Percentiles rank a stretch among this genome's conserved stretches.
phyloP scores from a whole-genome alignment of 2,888 invertebrate genomes.

The Brachyptera risi region DNA sequence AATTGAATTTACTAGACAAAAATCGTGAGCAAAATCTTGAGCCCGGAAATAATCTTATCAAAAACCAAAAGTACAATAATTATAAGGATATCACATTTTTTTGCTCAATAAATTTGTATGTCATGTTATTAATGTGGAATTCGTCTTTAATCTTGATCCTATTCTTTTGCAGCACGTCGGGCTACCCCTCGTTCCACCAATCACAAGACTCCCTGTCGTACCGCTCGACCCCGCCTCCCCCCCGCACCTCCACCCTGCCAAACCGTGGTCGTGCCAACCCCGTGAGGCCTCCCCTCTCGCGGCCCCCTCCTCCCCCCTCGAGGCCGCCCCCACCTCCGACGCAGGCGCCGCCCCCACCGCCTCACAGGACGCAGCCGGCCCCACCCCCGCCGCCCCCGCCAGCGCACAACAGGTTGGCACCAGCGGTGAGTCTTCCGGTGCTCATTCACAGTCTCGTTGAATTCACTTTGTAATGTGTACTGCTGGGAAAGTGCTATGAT shows the following conservation, averaged over 20 bases:
- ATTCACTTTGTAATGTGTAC: no score
- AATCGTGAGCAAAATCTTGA: background rate
- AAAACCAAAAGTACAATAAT: no score
- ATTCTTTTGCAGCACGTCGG: background rate
- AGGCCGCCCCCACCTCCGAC: constrained; percentile 52
- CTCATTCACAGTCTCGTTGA: background rate
- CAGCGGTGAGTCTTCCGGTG: constrained; percentile 31
- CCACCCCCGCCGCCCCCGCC: constrained; percentile 43
- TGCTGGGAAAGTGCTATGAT: no score
- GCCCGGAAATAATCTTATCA: no score
- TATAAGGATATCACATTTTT: background rate
- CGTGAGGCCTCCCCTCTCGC: constrained; percentile 47
- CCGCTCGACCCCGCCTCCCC: constrained; percentile 36
- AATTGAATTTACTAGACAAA: background rate
- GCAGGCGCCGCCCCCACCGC: constrained; percentile 40
- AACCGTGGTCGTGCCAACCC: constrained; percentile 19
- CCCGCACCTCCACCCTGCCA: constrained; percentile 36
- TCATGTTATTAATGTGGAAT: background rate
- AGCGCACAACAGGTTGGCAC: constrained; percentile 33
- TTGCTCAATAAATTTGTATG: background rate
- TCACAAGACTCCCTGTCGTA: constrained; percentile 49
- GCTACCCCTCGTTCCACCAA: constrained; percentile 46
- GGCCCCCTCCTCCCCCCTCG: constrained; percentile 48
- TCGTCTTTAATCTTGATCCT: background rate
- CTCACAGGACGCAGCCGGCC: constrained; percentile 39